Evolutionary conservation across 2,113 vertebrate species (phyloP), one percentile per base, ranked within the genome.

Genomic region (Stercorarius parasiticus): DNA sequence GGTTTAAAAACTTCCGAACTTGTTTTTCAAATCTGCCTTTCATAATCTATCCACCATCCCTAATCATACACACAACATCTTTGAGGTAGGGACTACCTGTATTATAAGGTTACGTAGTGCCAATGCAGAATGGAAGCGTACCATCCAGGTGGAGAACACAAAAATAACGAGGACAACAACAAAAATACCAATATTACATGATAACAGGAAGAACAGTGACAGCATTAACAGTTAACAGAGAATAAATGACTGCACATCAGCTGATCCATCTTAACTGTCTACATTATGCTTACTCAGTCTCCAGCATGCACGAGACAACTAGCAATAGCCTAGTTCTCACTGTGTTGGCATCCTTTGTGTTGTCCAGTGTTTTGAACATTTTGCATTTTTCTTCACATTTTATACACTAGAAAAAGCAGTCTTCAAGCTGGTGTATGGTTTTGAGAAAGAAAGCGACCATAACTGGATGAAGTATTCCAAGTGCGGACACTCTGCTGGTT

Each of bases 61-160:
- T n/a, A 17, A 73, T 10, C n/a, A 62, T 8, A 52, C 10, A 34
- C 47, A 45, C 11, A 42, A 6, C 25, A 45, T 6, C 22, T 69
- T 0, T 38, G 58, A 70, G 53, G 59, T 42, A 67, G 64, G 18
- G 34, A 36, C 21, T 14, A 32, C 45, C 67, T 61, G 26, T 26
- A 26, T 38, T 25, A 8, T 5, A 50, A 76, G 40, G 19, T 74
- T 40, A 36, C 1, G 0, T 0, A 21, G 32, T 5, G 8, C 25
- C 70, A 85, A 17, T 42, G 18, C 47, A 42, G 23, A 90, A 86
- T 6, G 15, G 23, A 61, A 34, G 15, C 18, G 45, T 15, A 18
- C 7, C 22, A 27, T 53, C 34, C 50, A 30, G 2, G 1, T 3
- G 16, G 18, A 43, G 58, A 29, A 38, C 40, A 78, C 50, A 52